phyloP scores from a whole-genome alignment of 1,140 invertebrate species.

The Yoshiicerus persimilis region DNA sequence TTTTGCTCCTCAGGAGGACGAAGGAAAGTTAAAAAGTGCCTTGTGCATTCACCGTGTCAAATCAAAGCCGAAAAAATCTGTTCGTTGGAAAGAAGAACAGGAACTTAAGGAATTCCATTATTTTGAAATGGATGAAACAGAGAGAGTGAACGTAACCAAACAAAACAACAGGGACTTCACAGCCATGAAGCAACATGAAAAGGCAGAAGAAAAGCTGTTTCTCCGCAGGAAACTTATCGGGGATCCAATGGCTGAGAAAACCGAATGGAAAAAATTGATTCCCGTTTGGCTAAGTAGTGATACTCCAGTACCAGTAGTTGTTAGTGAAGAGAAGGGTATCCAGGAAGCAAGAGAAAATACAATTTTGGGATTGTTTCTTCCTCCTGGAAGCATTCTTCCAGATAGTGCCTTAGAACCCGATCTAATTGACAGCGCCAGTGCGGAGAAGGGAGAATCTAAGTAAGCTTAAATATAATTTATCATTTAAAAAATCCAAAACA shows the following conservation, averaged over 20 bases:
- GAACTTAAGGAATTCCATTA: conserved; percentile 79
- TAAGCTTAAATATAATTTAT: background rate
- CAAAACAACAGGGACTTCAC: conserved; percentile 66
- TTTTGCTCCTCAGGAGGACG: conserved; percentile 34
- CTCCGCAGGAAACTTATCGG: background rate
- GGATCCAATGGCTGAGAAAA: background rate
- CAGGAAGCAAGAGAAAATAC: conserved; percentile 81
- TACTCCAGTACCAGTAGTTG: conserved; percentile 60
- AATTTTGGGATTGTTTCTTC: conserved; percentile 79
- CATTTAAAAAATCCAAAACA: background rate
- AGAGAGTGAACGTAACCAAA: conserved; percentile 90
- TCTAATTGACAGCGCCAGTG: conserved; percentile 49
- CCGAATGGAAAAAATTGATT: conserved; percentile 68
- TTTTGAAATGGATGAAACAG: conserved; percentile 91
- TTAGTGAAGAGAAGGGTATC: conserved; percentile 81
- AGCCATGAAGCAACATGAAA: conserved; percentile 89
- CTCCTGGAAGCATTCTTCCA: conserved; percentile 71
- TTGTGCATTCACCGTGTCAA: conserved; percentile 65
- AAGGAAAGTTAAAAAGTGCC: conserved; percentile 61
- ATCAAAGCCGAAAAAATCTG: conserved; percentile 76
- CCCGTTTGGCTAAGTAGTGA: conserved; percentile 61
- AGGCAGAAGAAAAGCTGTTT: conserved; percentile 76
- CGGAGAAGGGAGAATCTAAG: background rate
- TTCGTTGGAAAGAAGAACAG: conserved; percentile 76
- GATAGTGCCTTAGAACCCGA: conserved; percentile 84